These are phyloP conservation scores for Aramus guarauna DNA, from an alignment of 2,113 vertebrate species.

Conservation along the genomic window DNA sequence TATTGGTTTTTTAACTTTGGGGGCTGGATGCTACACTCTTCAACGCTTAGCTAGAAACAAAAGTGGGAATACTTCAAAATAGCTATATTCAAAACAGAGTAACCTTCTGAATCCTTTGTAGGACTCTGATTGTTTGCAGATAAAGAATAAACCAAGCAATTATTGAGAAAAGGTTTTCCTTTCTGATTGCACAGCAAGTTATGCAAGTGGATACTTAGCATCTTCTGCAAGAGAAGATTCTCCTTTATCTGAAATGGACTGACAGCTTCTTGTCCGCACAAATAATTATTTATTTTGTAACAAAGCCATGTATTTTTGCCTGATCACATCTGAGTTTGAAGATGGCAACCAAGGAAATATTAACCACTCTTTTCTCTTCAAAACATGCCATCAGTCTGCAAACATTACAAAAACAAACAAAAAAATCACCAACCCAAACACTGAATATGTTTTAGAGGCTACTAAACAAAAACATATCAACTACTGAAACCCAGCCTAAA, in stretches of 20 bases:
- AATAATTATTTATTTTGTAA: neutral
- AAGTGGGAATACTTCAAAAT: neutral
- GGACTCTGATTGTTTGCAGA: neutral
- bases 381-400: neutral
- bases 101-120: neutral
- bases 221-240: neutral
- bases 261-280: neutral
- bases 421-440: neutral
- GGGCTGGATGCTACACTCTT: neutral
- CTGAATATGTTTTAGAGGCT: neutral
- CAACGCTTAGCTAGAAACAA: neutral
- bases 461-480: neutral
- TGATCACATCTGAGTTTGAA: neutral
- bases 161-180: neutral
- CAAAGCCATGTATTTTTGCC: neutral
- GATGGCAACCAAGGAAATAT: neutral
- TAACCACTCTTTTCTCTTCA: neutral
- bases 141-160: neutral
- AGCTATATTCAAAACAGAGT: neutral
- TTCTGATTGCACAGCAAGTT: neutral
- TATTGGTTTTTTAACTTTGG: neutral
- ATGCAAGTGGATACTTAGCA: neutral
- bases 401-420: neutral
- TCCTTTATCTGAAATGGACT: neutral
- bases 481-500: neutral